phyloP scores from a whole-genome alignment of 1,140 invertebrate genomes.

The Radopholus similis region DNA sequence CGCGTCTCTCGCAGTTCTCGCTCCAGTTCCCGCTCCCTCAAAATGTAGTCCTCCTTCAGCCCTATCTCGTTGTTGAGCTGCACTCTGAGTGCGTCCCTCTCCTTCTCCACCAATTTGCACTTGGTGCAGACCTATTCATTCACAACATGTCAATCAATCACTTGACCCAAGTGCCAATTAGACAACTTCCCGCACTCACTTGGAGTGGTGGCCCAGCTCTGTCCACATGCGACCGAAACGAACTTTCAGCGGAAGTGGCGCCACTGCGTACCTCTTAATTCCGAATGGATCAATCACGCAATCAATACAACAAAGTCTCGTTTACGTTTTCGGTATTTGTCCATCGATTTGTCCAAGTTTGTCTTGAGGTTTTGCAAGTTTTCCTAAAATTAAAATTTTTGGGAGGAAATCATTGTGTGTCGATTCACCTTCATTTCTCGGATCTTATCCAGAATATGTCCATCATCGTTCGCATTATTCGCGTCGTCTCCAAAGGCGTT shows the following conservation, averaged over 20 bases:
- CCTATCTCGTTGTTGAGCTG: conserved; percentile 14
- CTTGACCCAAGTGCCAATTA: not conserved
- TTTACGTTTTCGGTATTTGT: not conserved
- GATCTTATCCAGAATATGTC: not conserved
- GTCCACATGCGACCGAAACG: not conserved
- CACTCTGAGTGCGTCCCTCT: conserved; percentile 8
- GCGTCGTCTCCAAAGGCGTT: not conserved
- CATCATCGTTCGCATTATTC: too few species aligned
- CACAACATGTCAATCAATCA: not conserved
- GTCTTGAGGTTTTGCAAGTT: not conserved
- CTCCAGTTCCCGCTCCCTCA: not conserved
- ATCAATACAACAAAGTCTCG: not conserved
- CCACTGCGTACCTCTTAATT: conserved; percentile 7
- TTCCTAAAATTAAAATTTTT: too few species aligned
- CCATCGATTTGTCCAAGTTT: conserved; percentile 6
- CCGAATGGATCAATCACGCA: not conserved
- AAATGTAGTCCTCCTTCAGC: conserved; percentile 3
- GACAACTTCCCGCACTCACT: not conserved
- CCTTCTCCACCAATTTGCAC: conserved; percentile 13
- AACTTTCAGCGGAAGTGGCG: conserved; percentile 5
- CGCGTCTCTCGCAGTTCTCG: conserved; percentile 5
- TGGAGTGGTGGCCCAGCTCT: not conserved
- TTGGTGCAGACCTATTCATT: conserved; percentile 4
- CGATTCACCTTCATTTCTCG: not conserved
- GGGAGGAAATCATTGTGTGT: too few species aligned